These are phyloP conservation scores for Cryptotis parvus DNA, from an alignment of 2,113 vertebrate genomes.

Conservation along the genomic window DNA sequence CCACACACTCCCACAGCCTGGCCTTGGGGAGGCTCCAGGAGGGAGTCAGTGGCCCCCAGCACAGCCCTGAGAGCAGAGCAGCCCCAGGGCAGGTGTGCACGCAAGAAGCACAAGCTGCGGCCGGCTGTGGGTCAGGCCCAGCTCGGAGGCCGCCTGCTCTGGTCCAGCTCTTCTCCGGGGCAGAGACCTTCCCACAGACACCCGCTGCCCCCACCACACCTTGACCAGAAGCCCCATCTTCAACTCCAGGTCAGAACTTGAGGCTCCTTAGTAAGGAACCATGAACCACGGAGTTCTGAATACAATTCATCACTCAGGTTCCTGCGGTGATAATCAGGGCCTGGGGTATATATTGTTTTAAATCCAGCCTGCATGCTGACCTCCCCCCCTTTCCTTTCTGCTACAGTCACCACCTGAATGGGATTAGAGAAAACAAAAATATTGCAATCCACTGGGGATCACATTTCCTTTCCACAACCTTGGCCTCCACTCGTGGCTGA, in stretches of 20 bases:
- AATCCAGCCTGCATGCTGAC: conserved; percentile 52
- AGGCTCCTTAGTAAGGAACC: conserved; percentile 59
- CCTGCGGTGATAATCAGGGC: conserved; percentile 5
- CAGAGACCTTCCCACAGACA: background rate
- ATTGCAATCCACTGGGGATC: conserved; percentile 62
- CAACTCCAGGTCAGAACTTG: background rate
- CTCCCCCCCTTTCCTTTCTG: conserved; percentile 51
- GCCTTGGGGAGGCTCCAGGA: conserved; percentile 41
- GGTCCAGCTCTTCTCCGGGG: background rate
- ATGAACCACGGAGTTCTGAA: conserved; percentile 32
- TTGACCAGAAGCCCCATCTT: background rate
- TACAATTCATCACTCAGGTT: conserved; percentile 25
- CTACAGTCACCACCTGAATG: conserved; percentile 79
- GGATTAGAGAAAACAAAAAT: conserved; percentile 79
- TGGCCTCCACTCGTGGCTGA: conserved; percentile 51
- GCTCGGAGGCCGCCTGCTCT: background rate
- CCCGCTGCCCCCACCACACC: background rate
- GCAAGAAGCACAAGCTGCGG: background rate
- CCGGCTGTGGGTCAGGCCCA: conserved; percentile 27
- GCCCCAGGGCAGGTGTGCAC: conserved; percentile 59
- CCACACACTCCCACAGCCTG: background rate
- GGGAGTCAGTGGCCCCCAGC: conserved; percentile 55
- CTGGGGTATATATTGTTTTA: background rate
- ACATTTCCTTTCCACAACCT: conserved; percentile 55
- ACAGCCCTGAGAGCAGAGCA: background rate